Base-by-base conservation (phyloP, 2,797 vertebrate species). In the Sciurus carolinensis region DNA sequence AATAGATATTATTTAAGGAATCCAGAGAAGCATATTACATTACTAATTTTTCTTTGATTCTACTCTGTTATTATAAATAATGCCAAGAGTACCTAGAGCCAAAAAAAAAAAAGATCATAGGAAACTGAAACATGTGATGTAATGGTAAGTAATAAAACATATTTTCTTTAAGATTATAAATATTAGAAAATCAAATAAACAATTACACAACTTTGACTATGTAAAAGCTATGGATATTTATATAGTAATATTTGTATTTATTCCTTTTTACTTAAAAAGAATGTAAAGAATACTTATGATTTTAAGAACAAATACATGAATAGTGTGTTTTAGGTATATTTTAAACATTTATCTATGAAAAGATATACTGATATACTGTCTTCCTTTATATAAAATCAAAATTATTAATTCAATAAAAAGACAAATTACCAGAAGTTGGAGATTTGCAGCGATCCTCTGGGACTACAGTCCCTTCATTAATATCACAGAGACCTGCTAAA, bases 391-490 rank as follows among this genome's bases (percentile, higher is more conserved):
- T 18, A 54, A 24, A 76, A 96, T 67, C 42, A 77, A 92, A 84
- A 90, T 83, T 57, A 66, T 47, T 81, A 97, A 75, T 95, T 50
- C 88, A 81, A 62, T 87, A 91, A 92, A 98, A 88, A 36, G 36
- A 62, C 59, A 64, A 95, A 94, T 99, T 99, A 99, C 99, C 99
- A 99, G 99, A 99, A 91, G 99, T 99, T 24, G 99, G 99, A 2
- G 99, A 99, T 97, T 99, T 99, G 99, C 99, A 99, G 98, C 99
- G 99, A 97, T 99, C 99, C 94, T 99, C 99, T 94, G 99, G 99
- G 69, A 99, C 99, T 71, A 99, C 96, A 0, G 99, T 99, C 91
- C 99, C 99, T 98, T 99, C 99, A 83, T 99, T 99, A 97, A 99
- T 99, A 97, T 99, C 99, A 92, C 99, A 99, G 24, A 99, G 99